These are phyloP conservation scores for Oriolus oriolus DNA, from an alignment of 2,113 vertebrate species.

Conservation along the genomic window DNA sequence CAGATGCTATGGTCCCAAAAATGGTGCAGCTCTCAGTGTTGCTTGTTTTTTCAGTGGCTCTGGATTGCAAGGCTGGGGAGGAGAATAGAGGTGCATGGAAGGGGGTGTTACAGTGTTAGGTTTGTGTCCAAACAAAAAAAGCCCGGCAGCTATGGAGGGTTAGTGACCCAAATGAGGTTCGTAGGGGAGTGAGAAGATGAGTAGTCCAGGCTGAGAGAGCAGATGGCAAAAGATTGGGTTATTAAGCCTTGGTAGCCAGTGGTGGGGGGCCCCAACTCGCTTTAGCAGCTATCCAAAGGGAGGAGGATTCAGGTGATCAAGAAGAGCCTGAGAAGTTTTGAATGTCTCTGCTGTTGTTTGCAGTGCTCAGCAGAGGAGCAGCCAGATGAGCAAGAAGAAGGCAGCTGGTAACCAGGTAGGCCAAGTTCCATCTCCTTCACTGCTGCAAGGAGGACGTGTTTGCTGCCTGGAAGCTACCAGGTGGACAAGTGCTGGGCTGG, in stretches of 20 bases:
- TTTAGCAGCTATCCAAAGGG: not conserved
- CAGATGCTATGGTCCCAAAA: not conserved
- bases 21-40: not conserved
- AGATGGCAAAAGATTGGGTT: not conserved
- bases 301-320: not conserved
- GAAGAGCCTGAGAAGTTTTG: not conserved
- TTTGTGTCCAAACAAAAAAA: not conserved
- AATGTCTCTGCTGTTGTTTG: constrained; percentile 27
- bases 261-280: not conserved
- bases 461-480: not conserved
- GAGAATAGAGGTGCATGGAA: not conserved
- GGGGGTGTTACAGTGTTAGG: not conserved
- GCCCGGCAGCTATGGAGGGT: not conserved
- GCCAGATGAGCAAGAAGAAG: constrained; percentile 96
- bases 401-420: constrained; percentile 94
- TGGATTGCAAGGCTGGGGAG: not conserved
- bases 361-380: constrained; percentile 97
- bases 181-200: not conserved
- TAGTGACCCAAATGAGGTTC: not conserved
- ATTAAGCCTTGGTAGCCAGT: not conserved
- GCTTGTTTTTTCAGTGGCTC: not conserved
- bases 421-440: constrained; percentile 9
- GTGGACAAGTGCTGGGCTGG: not conserved
- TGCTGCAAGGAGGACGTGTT: not conserved
- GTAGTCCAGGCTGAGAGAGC: not conserved